Evolutionary conservation across 2,888 invertebrate species (phyloP).

Genomic region (Agonopterix arenella): DNA sequence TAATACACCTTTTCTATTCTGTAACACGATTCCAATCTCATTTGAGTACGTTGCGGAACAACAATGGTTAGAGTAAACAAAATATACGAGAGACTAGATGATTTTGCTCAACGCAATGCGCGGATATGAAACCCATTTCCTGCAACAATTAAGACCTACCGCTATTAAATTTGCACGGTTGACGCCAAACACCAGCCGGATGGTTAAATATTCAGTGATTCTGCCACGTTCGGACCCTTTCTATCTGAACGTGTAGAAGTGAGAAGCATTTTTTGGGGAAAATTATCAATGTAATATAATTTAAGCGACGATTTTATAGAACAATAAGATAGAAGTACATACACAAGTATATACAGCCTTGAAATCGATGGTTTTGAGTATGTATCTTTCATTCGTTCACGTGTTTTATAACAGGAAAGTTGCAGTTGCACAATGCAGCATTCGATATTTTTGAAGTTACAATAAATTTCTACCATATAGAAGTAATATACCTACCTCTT

Average conservation of each 20-base stretch:
- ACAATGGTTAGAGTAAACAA: constrained; percentile 2
- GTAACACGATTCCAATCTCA: background rate
- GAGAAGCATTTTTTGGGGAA: background rate
- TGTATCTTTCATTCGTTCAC: too few relatives aligned
- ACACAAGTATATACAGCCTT: too few relatives aligned
- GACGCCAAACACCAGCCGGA: constrained; percentile 12
- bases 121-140: constrained; percentile 29
- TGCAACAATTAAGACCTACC: constrained; percentile 33
- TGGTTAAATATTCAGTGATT: constrained; percentile 1
- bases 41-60: background rate
- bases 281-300: background rate
- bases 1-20: background rate
- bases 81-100: constrained; percentile 2
- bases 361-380: too few relatives aligned
- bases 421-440: too few relatives aligned
- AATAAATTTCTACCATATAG: too few relatives aligned
- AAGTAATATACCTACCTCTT: too few relatives aligned
- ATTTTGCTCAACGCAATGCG: constrained; percentile 3
- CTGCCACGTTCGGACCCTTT: background rate
- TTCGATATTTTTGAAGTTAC: too few relatives aligned
- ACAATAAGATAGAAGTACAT: too few relatives aligned
- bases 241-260: background rate
- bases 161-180: constrained; percentile 35
- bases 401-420: too few relatives aligned
- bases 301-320: too few relatives aligned